phyloP scores from a whole-genome alignment of 2,888 invertebrate species.

The Plebejus melissa region DNA sequence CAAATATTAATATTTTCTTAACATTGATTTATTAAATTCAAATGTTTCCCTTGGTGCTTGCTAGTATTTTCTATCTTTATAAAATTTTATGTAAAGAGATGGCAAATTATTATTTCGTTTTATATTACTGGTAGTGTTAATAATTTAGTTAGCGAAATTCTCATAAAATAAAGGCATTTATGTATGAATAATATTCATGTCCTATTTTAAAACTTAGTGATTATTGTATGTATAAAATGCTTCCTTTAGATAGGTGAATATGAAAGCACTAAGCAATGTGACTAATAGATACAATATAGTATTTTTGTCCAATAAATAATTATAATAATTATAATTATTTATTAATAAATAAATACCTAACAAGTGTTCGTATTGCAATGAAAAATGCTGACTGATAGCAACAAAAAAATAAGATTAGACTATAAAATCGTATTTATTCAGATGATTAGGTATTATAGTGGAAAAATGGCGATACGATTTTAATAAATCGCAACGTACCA shows the following conservation, averaged over 20 bases:
- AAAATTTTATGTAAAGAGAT: not conserved
- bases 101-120: not conserved
- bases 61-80: not conserved
- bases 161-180: conserved; percentile 15
- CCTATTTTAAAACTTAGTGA: conserved; percentile 11
- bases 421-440: conserved; percentile 13
- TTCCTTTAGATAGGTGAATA: conserved; percentile 13
- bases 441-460: not conserved
- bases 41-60: not conserved
- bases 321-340: no score
- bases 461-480: not conserved
- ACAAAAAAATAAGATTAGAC: conserved; percentile 16
- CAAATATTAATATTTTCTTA: not conserved
- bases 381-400: not conserved
- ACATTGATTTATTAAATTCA: not conserved
- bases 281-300: conserved; percentile 6
- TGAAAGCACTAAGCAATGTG: conserved; percentile 4
- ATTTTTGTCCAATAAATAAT: conserved; percentile 2
- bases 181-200: not conserved
- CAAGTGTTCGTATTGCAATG: conserved; percentile 1
- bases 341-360: conserved; percentile 3
- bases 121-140: not conserved
- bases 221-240: conserved; percentile 24
- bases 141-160: conserved; percentile 11
- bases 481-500: not conserved